phyloP scores from a whole-genome alignment of 1,140 invertebrate genomes.

The Homarus americanus region DNA sequence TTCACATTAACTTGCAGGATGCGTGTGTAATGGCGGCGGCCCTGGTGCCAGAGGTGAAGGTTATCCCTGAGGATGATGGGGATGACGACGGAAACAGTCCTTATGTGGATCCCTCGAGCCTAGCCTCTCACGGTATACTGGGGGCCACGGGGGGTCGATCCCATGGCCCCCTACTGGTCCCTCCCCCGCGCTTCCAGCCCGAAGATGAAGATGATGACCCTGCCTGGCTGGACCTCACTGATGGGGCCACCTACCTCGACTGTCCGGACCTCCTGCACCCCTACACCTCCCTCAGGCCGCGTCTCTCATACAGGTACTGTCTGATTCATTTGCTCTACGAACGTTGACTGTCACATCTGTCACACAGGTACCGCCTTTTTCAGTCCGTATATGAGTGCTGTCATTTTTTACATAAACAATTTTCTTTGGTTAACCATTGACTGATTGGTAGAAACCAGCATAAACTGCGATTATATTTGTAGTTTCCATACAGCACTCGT shows the following conservation, averaged over 20 bases:
- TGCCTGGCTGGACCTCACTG: constrained; percentile 44
- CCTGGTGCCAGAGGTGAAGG: constrained; percentile 61
- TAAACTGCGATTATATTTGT: too few species aligned
- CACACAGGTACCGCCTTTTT: too few species aligned
- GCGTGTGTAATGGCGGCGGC: constrained; percentile 53
- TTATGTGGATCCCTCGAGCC: constrained; percentile 44
- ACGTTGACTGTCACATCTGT: too few species aligned
- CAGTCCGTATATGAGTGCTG: too few species aligned
- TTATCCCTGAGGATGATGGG: constrained; percentile 54
- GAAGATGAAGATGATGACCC: constrained; percentile 56
- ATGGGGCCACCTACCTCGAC: constrained; percentile 38
- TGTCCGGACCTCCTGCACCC: constrained; percentile 44
- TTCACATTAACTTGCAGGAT: constrained; percentile 48
- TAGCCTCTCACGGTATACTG: not conserved
- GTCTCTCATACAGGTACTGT: constrained; percentile 54
- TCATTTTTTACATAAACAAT: too few species aligned
- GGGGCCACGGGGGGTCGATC: constrained; percentile 27
- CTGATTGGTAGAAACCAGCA: too few species aligned
- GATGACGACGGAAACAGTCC: constrained; percentile 20
- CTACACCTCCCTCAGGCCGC: constrained; percentile 54
- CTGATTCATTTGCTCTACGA: too few species aligned
- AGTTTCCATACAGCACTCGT: too few species aligned
- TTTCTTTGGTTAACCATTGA: too few species aligned
- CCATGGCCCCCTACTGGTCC: constrained; percentile 49
- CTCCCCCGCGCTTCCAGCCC: constrained; percentile 52